A percentile compares a stretch with the other conserved stretches of the same genome.
Conservation (phyloP, 2,113 vertebrate genomes). For the Corydoras sp. region DNA sequence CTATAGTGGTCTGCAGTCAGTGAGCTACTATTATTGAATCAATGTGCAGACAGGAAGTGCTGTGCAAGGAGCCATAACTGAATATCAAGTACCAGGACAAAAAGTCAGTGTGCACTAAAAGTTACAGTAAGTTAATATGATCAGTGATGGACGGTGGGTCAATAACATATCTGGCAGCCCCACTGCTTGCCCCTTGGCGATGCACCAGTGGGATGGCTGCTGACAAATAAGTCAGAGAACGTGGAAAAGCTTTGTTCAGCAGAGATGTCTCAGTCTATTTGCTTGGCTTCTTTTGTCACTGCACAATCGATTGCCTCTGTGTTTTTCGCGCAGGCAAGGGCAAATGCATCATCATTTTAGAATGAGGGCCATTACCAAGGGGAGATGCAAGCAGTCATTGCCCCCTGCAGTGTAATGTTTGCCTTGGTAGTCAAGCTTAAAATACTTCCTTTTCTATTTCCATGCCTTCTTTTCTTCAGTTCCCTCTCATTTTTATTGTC, state of each 20-base stretch:
- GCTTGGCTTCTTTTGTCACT: constrained; percentile 50
- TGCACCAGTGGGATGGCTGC: constrained; percentile 12
- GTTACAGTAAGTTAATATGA: constrained; percentile 44
- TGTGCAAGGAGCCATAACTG: constrained; percentile 22
- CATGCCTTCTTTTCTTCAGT: too few relatives aligned
- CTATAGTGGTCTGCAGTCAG: constrained; percentile 1
- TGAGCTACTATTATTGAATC: constrained; percentile 21
- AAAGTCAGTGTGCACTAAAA: constrained; percentile 40
- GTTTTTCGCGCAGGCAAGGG: constrained; percentile 44
- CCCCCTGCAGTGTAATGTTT: constrained; percentile 19
- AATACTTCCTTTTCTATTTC: too few relatives aligned
- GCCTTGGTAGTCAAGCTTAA: too few relatives aligned
- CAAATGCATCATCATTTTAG: constrained; percentile 56
- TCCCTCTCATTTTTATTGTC: constrained; percentile 3
- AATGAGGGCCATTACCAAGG: constrained; percentile 48
- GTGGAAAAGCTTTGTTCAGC: constrained; percentile 53
- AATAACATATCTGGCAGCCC: constrained; percentile 30
- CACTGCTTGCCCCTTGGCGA: constrained; percentile 22
- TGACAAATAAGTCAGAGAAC: constrained; percentile 26
- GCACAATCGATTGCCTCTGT: constrained; percentile 43
- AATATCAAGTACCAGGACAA: constrained; percentile 36
- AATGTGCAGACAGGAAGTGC: constrained; percentile 23
- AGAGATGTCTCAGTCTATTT: constrained; percentile 50
- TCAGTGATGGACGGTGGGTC: constrained; percentile 32
- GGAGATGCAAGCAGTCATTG: constrained; percentile 30